A percentile compares a stretch with the other conserved stretches of the same genome.
These are phyloP conservation scores for Diloba caeruleocephala DNA, from an alignment of 2,888 invertebrate species.

Conservation along the genomic window DNA sequence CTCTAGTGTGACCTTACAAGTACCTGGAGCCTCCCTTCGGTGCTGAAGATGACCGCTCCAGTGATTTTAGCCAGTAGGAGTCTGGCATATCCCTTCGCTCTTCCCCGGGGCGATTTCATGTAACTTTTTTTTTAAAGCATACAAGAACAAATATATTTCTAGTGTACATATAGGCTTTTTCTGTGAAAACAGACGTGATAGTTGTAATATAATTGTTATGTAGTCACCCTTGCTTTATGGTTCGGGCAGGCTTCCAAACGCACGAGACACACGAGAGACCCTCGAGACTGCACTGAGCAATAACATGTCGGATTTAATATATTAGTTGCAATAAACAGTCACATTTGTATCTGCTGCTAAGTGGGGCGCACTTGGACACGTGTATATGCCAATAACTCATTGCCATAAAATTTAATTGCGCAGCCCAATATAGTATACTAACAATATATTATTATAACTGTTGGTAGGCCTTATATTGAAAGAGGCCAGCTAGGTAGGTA, in stretches of 20 bases:
- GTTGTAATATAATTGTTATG: constrained; percentile 2
- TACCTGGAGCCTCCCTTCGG: too few relatives aligned
- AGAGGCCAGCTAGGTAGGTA: too few relatives aligned
- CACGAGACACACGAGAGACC: constrained; percentile 1
- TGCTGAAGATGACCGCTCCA: too few relatives aligned
- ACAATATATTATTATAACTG: constrained; percentile 6
- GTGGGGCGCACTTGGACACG: too few relatives aligned
- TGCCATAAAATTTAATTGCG: constrained; percentile 12
- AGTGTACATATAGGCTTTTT: too few relatives aligned
- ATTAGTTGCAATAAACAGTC: constrained; percentile 24
- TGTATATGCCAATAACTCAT: not conserved
- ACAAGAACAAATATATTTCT: too few relatives aligned
- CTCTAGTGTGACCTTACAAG: too few relatives aligned
- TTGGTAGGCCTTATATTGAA: too few relatives aligned
- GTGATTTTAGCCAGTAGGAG: too few relatives aligned
- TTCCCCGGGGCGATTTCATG: too few relatives aligned
- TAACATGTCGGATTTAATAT: constrained; percentile 22
- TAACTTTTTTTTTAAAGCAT: too few relatives aligned
- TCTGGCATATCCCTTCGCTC: too few relatives aligned
- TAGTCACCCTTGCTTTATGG: constrained; percentile 4
- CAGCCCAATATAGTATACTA: constrained; percentile 1
- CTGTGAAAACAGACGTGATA: not conserved
- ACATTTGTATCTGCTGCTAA: not conserved
- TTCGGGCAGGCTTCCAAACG: constrained; percentile 26
- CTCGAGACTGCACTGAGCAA: constrained; percentile 9